These are phyloP conservation scores for Meiosimyza platycephala DNA, from an alignment of 2,888 invertebrate genomes.

Conservation along the genomic window DNA sequence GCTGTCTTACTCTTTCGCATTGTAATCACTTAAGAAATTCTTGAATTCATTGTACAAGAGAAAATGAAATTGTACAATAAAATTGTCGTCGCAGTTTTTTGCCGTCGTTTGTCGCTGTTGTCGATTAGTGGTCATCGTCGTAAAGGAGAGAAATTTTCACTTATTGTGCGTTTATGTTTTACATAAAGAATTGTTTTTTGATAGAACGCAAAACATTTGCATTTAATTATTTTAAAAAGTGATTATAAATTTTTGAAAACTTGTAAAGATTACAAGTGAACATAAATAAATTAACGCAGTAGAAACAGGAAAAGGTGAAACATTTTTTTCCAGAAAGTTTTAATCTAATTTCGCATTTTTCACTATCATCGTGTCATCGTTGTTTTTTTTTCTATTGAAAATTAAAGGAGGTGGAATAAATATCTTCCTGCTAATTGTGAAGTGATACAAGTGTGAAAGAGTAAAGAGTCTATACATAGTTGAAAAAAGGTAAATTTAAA, in stretches of 20 bases:
- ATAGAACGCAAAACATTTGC: background rate
- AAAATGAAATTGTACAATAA: too few relatives aligned
- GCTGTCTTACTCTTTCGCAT: too few relatives aligned
- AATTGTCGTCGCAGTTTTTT: too few relatives aligned
- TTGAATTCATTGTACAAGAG: too few relatives aligned
- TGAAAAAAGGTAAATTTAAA: background rate
- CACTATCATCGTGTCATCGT: constrained; percentile 14
- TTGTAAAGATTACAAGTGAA: constrained; percentile 2
- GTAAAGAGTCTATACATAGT: background rate
- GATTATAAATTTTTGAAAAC: background rate
- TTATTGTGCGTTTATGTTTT: constrained; percentile 9
- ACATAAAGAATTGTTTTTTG: constrained; percentile 17
- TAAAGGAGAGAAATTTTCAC: constrained; percentile 16
- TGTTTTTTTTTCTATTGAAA: constrained; percentile 10
- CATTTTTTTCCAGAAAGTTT: constrained; percentile 5
- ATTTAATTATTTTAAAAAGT: constrained; percentile 7
- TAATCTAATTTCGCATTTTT: constrained; percentile 21
- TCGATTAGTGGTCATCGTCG: constrained; percentile 24
- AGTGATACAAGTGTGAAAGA: constrained; percentile 11
- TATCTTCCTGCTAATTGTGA: background rate
- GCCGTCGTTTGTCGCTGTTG: too few relatives aligned
- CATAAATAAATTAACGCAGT: constrained; percentile 6
- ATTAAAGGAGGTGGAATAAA: background rate
- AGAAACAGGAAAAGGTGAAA: constrained; percentile 8
- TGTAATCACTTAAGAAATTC: too few relatives aligned